Base-by-base conservation (phyloP, 1,140 invertebrate genomes). In the Centruroides sculpturatus region DNA sequence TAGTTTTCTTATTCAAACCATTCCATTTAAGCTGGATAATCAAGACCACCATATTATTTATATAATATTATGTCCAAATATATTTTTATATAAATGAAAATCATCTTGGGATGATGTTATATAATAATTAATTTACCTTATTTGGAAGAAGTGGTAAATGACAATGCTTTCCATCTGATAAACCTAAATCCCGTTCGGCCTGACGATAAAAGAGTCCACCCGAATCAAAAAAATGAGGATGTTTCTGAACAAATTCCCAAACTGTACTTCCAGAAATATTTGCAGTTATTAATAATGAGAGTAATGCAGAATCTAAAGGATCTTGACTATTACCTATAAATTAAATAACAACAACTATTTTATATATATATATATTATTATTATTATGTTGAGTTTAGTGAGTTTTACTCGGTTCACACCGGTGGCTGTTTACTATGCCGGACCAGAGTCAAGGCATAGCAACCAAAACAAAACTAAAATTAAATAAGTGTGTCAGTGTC, bases 91-190 rank as follows among this genome's bases (percentile, higher is more conserved):
- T 1, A 53, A 8, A 34, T 11, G 7, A 53, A 35, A 47, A 49
- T 61, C 57, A 56, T 62, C 13, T 58, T 55, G 23, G 60, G 60
- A 55, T 51, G 57, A 1, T 49, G 1, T 7, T 46, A n/a, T 9
- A 57, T 46, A 13, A 55, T 4, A 47, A 23, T 55, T 47, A 35
- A 53, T 41, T 36, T 11, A 41, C 12, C 41, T 41, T 41, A 41
- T 41, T 41, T 41, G 41, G 41, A 8, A 41, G 41, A 41, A 41
- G 50, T 13, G 50, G 50, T 13, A 51, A 34, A 51, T 34, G 50
- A 34, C 50, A 51, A 34, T 51, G 50, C 12, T 51, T 51, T 51
- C 50, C 50, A 51, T 51, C 23, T 51, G 12, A 7, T 6, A 51
- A 11, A 10, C 50, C 50, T 34, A 51, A n/a, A 51, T 51, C 50